Evolutionary conservation across 2,113 vertebrate genomes (phyloP).

Genomic region (Colinus virginianus): DNA sequence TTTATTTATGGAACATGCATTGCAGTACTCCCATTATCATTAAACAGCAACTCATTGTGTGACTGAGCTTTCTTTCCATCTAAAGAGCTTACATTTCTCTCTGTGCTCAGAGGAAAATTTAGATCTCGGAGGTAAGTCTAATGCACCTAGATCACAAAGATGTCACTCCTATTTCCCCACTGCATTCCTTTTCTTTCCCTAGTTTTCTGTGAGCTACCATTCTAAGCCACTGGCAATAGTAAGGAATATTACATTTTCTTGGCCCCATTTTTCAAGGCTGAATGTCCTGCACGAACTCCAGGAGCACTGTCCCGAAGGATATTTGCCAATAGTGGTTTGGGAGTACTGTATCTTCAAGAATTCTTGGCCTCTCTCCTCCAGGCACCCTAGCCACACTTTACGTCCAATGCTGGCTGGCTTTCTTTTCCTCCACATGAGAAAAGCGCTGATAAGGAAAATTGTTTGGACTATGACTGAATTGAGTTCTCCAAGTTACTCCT

Average conservation of each 20-base stretch:
- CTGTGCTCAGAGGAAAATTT: neutral
- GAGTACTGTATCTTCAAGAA: neutral
- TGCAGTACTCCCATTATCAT: neutral
- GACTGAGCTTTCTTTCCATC: neutral
- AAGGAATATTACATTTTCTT: neutral
- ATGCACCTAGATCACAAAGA: neutral
- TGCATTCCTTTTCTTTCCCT: neutral
- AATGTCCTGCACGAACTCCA: neutral
- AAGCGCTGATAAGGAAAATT: neutral
- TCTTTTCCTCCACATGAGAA: neutral
- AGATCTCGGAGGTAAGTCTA: neutral
- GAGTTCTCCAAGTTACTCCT: neutral
- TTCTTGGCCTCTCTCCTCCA: neutral
- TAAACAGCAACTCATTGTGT: neutral
- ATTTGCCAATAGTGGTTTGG: slow-evolving; percentile 1
- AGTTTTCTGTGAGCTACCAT: neutral
- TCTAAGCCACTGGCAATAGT: neutral
- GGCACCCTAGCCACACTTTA: neutral
- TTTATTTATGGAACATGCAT: neutral
- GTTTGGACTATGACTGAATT: neutral
- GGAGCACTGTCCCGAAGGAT: neutral
- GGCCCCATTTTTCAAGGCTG: slow-evolving; percentile 18
- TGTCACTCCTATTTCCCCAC: neutral
- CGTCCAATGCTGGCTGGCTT: neutral
- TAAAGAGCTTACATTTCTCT: slow-evolving; percentile 3